phyloP scores from a whole-genome alignment of 2,797 vertebrate species.

The Ispidina picta region DNA sequence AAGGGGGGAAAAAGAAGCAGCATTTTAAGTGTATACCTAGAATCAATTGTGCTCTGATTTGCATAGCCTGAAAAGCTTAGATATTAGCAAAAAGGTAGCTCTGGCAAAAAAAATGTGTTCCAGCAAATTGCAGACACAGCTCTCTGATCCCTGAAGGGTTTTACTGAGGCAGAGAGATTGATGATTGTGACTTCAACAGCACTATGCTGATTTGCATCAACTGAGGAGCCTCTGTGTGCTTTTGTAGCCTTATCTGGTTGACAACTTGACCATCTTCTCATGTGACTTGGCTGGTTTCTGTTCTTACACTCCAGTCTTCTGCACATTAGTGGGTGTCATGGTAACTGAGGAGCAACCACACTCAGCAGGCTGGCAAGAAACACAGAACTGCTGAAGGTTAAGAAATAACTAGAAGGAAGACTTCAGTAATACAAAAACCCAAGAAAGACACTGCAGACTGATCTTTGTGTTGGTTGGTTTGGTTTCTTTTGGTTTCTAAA shows the following conservation, averaged over 20 bases:
- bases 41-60: background rate
- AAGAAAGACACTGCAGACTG: background rate
- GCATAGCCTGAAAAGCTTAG: background rate
- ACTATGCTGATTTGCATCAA: background rate
- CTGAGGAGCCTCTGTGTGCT: background rate
- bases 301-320: constrained; percentile 4
- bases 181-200: background rate
- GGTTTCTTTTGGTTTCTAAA: background rate
- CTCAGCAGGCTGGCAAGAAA: background rate
- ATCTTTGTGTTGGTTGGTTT: background rate
- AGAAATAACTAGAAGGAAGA: constrained; percentile 6
- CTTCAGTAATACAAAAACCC: background rate
- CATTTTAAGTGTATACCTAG: background rate
- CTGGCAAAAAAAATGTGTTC: background rate
- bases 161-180: background rate
- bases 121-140: background rate
- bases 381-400: background rate
- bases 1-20: background rate
- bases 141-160: background rate
- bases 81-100: background rate
- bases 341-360: constrained; percentile 22
- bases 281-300: constrained; percentile 5
- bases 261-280: constrained; percentile 23
- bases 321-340: constrained; percentile 5
- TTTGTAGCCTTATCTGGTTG: constrained; percentile 1